Evolutionary conservation across 1,140 invertebrate species (phyloP).

Genomic region (Sycobia sp.): DNA sequence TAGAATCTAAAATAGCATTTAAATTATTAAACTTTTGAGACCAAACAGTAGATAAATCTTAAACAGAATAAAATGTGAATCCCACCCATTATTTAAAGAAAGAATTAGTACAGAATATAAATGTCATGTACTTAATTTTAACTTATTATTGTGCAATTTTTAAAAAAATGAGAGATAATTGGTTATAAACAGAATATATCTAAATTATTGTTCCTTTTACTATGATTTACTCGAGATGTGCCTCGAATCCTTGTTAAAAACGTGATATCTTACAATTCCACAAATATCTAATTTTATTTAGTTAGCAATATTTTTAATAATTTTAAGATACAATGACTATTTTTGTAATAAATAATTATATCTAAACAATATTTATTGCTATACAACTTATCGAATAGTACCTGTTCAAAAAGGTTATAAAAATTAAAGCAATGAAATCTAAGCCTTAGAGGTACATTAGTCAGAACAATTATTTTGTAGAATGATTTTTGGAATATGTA

Average conservation of each 20-base stretch:
- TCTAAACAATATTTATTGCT: slow-evolving; percentile 26
- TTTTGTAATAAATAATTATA: slow-evolving; percentile 37
- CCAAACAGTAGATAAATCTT: neutral
- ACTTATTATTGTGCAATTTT: neutral
- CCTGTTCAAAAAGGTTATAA: slow-evolving; percentile 9
- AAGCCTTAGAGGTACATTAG: too few species aligned
- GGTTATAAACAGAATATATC: slow-evolving; percentile 11
- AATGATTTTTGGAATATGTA: slow-evolving; percentile 14
- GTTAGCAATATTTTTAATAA: slow-evolving; percentile 33
- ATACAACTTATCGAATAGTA: slow-evolving; percentile 13
- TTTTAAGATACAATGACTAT: slow-evolving; percentile 37
- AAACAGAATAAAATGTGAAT: slow-evolving; percentile 3
- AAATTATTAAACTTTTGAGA: slow-evolving; percentile 11
- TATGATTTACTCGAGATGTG: slow-evolving; percentile 3
- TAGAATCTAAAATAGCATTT: slow-evolving; percentile 19
- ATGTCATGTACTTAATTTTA: slow-evolving; percentile 27
- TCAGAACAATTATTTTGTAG: neutral
- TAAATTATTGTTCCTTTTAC: slow-evolving; percentile 4
- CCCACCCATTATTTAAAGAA: neutral
- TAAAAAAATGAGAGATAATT: neutral
- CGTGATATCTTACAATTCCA: slow-evolving; percentile 41
- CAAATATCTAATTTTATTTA: slow-evolving; percentile 23
- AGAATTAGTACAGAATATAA: slow-evolving; percentile 19
- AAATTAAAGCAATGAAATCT: slow-evolving; percentile 2
- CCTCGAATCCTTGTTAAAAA: slow-evolving; percentile 26